Evolutionary conservation across 2,113 vertebrate genomes (phyloP).

Genomic region (Rhizomys pruinosus): DNA sequence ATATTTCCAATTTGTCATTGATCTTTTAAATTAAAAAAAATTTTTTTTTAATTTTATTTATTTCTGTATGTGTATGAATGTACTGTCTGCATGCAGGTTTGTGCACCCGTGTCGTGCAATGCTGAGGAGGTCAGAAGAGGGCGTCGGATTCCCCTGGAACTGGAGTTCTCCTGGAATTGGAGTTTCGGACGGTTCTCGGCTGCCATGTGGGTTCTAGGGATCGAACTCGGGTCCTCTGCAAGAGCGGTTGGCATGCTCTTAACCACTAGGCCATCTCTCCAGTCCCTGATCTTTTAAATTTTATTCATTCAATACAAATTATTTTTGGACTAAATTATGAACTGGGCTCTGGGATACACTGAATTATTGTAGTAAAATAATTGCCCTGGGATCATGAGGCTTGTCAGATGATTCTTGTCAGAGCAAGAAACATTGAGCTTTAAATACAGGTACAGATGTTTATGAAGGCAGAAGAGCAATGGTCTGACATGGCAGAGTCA

Average conservation of each 20-base stretch:
- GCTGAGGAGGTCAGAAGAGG: too few species aligned
- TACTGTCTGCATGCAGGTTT: too few species aligned
- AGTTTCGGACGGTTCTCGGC: too few species aligned
- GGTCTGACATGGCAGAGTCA: not conserved
- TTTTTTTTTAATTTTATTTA: too few species aligned
- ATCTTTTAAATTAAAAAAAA: not conserved
- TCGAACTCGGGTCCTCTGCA: too few species aligned
- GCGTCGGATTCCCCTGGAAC: too few species aligned
- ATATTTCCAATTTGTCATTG: not conserved
- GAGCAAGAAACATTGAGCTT: not conserved
- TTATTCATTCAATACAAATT: not conserved
- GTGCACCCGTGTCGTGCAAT: too few species aligned
- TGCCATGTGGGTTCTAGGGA: too few species aligned
- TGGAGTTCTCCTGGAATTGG: too few species aligned
- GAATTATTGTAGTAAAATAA: not conserved
- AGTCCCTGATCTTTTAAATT: not conserved
- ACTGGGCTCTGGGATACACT: not conserved
- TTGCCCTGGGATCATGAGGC: not conserved
- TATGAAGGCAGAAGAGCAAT: not conserved
- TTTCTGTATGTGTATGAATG: too few species aligned
- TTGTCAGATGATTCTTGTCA: not conserved
- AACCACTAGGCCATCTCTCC: too few species aligned
- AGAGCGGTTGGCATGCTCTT: too few species aligned
- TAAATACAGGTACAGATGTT: not conserved
- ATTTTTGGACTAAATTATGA: not conserved